phyloP scores from a whole-genome alignment of 2,113 vertebrate genomes.

The Calyptomena viridis region DNA sequence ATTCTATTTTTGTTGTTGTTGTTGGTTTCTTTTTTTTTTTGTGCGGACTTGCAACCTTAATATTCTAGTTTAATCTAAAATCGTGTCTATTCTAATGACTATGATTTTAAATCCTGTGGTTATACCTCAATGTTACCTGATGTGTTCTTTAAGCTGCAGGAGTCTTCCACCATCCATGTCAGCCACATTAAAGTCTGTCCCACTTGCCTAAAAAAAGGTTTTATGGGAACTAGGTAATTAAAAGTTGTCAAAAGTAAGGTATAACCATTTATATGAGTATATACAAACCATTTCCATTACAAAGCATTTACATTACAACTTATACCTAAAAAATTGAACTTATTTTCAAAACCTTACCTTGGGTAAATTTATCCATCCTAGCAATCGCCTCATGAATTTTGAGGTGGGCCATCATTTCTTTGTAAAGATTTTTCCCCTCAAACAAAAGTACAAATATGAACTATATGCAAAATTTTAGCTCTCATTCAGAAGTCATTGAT shows the following conservation, averaged over 20 bases:
- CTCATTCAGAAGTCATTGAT: not conserved
- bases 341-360: not conserved
- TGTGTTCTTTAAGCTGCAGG: not conserved
- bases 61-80: not conserved
- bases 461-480: not conserved
- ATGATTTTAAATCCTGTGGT: not conserved
- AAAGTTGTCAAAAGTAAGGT: not conserved
- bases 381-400: accelerated
- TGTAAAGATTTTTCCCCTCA: not conserved
- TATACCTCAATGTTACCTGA: not conserved
- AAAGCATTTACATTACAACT: not conserved
- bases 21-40: not conserved
- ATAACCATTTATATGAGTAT: not conserved
- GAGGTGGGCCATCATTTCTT: not conserved
- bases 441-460: not conserved
- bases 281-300: not conserved
- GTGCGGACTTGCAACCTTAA: not conserved
- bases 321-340: not conserved
- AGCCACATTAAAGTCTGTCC: not conserved
- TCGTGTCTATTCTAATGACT: not conserved
- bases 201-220: not conserved
- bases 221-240: not conserved
- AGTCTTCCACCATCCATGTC: not conserved
- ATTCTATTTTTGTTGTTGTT: not conserved
- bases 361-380: not conserved